Conservation (phyloP, 30 jellyfish, hydroid and myxozoan genomes). For the Chrysaora quinquecirrha region DNA sequence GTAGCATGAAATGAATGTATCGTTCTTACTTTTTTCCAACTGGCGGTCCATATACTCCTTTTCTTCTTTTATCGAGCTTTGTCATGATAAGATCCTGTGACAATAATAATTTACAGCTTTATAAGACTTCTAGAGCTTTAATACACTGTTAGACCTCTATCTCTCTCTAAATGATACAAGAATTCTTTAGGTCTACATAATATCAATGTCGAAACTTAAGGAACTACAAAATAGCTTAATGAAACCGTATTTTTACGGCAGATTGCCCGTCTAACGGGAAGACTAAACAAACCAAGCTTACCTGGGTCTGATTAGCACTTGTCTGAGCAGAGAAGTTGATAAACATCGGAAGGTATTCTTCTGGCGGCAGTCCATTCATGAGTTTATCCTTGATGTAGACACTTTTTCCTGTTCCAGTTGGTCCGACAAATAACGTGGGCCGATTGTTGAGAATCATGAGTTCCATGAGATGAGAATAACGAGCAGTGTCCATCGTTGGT, state of each 20-base stretch:
- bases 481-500: conserved; percentile 99
- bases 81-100: conserved; percentile 94
- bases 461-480: conserved; percentile 92
- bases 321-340: conserved; percentile 97
- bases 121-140: no score
- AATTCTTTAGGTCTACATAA: no score
- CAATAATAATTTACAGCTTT: neutral
- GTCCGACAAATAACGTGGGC: conserved; percentile 95
- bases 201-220: no score
- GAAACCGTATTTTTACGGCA: no score
- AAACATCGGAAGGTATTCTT: conserved; percentile 90
- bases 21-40: conserved; percentile 97
- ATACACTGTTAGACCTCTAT: no score
- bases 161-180: no score
- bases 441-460: conserved; percentile 69
- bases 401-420: conserved; percentile 99
- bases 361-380: conserved; percentile 85
- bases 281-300: no score
- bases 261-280: no score
- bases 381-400: conserved; percentile 90
- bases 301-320: conserved; percentile 98
- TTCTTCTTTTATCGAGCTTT: conserved; percentile 92
- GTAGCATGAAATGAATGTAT: no score
- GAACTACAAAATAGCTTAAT: no score
- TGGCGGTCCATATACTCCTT: conserved; percentile 98